Evolutionary conservation across 2,797 vertebrate species (phyloP), one percentile per base, ranked within the genome.

Genomic region (Psittacula echo): DNA sequence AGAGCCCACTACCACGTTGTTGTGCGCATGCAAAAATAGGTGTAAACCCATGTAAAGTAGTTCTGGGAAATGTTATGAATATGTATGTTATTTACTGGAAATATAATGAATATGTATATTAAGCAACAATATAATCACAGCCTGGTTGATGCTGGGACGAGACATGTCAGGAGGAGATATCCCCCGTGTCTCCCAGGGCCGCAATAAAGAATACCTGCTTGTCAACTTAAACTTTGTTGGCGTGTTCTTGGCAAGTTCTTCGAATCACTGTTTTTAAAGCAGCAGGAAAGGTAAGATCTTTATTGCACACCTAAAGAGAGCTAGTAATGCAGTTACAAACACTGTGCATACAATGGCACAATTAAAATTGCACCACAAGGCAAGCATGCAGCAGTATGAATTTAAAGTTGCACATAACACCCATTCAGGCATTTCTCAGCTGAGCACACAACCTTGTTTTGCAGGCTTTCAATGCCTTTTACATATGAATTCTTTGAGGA

Each of bases 211-310:
- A 34, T 34, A 34, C 5, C 22, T 34, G 56, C n/a, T 23, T 58
- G 14, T 22, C 56, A 58, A 7, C 45, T 47, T 47, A 47, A 47
- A 58, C 56, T 58, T 58, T 34, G n/a, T 58, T 34, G 54, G 21
- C 5, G 9, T 34, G 54, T 23, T 58, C 54, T 56, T 24, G n/a
- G n/a, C 56, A 11, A 58, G n/a, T 24, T 58, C 56, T 34, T 24
- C 3, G 1, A 24, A 58, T 34, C 56, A 16, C 56, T 58, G 70
- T 45, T 95, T 93, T 81, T 75, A 78, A 84, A 93, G 34, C 76
- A 84, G 64, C 73, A 75, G 71, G 90, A 85, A 87, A 37, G 37
- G 37, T 2, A 82, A 85, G 71, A 88, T 77, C 80, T 92, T 92
- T 87, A 91, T 50, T 87, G 58, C 34, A 87, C 20, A 58, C 78